Evolutionary conservation across 2,113 vertebrate genomes (phyloP), one percentile per base, ranked within the genome.

Genomic region (Epinephelus fuscoguttatus): DNA sequence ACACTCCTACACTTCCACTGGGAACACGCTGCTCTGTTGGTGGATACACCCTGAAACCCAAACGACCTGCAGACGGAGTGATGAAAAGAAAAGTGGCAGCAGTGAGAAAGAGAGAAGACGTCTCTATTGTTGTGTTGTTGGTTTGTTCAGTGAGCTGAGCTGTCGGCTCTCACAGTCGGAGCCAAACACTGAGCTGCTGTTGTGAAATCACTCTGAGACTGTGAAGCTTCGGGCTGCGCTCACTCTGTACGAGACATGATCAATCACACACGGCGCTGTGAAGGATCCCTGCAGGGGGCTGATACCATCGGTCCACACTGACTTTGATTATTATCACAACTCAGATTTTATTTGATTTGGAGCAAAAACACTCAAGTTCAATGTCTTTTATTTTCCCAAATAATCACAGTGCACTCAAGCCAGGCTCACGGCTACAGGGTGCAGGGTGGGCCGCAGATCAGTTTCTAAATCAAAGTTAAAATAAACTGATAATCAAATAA

Each of bases 161-260:
- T 23, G 70, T 52, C n/a, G n/a, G 30, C 50, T 81, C 79, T 74
- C 79, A 64, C 69, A 60, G 63, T 61, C 55, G 4, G 70, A 81
- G 79, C 63, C 63, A 81, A 75, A 68, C 70, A 42, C 70, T 3
- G 49, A 66, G 52, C 67, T 55, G 83, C 66, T 83, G 63, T 87
- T 75, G 80, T 75, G 74, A 81, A 88, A 88, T 69, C 74, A 9
- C 53, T 18, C 4, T 1, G 50, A 37, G 47, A 30, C 17, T 68
- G 21, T 60, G 70, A 6, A 56, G 75, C 70, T 60, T 23, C 52
- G 37, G 59, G 70, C 80, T 30, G 63, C 72, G 70, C 52, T 30
- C 61, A 19, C 14, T 18, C 56, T 30, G 59, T 17, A 42, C 19
- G 18, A n/a, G 15, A 40, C n/a, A 68, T 30, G n/a, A 23, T 66